phyloP scores from a whole-genome alignment of 2,888 invertebrate genomes.

The Noctua comes region DNA sequence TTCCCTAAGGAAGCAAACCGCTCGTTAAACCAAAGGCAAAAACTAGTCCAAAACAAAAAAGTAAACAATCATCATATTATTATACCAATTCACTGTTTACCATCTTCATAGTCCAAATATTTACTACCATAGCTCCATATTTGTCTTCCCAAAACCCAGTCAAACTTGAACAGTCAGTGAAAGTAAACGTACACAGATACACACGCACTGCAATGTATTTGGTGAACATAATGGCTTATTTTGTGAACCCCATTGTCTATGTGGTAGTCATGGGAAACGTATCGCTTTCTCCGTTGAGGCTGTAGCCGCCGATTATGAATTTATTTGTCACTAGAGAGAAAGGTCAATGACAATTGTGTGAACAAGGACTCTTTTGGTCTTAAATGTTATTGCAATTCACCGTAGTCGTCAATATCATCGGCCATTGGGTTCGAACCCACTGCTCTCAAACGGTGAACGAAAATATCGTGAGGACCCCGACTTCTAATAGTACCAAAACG shows the following conservation, averaged over 20 bases:
- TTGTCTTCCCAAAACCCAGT: conserved; percentile 12
- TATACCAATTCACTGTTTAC: not conserved
- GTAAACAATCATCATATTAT: not conserved
- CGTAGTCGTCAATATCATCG: not conserved
- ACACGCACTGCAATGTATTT: conserved; percentile 39
- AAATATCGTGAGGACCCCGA: too few species aligned
- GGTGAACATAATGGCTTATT: conserved; percentile 62
- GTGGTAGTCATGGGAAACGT: conserved; percentile 53
- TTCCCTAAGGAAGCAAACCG: not conserved
- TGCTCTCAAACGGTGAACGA: too few species aligned
- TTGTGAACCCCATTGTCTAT: conserved; percentile 59
- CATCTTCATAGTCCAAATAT: not conserved
- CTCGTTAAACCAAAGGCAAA: not conserved
- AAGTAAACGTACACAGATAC: conserved; percentile 45
- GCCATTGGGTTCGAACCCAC: not conserved
- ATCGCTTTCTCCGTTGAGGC: conserved; percentile 55
- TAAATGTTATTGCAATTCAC: not conserved
- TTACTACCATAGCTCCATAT: not conserved
- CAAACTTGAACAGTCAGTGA: conserved; percentile 49
- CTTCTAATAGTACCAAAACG: not conserved
- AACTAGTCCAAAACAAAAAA: not conserved
- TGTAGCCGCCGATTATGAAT: conserved; percentile 35
- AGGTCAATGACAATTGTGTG: conserved; percentile 7
- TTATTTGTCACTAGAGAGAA: conserved; percentile 28
- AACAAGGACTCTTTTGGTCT: not conserved